phyloP scores from a whole-genome alignment of 2,888 invertebrate genomes.

The Elegia similella region DNA sequence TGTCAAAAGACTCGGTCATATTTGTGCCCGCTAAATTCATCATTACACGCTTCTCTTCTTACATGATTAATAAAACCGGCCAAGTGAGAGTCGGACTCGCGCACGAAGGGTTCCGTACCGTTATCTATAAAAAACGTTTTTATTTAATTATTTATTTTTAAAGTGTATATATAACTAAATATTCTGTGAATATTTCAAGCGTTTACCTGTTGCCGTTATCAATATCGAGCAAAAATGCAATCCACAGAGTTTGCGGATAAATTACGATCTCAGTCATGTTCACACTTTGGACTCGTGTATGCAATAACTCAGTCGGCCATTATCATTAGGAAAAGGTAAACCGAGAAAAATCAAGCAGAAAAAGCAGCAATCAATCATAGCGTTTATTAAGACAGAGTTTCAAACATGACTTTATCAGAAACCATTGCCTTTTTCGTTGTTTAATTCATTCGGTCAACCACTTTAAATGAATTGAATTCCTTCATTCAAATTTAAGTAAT shows the following conservation, averaged over 20 bases:
- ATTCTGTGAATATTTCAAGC: too few species aligned
- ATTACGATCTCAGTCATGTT: not conserved
- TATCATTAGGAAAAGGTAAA: not conserved
- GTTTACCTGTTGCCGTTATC: too few species aligned
- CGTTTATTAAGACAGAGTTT: not conserved
- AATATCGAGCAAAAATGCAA: too few species aligned
- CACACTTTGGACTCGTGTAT: not conserved
- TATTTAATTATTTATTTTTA: too few species aligned
- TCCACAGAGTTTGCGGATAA: not conserved
- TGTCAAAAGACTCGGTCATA: conserved; percentile 41
- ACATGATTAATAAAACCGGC: not conserved
- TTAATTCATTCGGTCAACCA: not conserved
- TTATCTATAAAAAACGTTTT: too few species aligned
- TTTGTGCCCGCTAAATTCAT: conserved; percentile 30
- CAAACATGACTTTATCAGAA: not conserved
- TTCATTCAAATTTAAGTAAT: too few species aligned
- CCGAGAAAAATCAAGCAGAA: not conserved
- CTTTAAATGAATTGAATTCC: not conserved
- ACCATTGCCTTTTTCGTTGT: not conserved
- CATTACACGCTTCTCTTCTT: conserved; percentile 5
- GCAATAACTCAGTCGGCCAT: not conserved
- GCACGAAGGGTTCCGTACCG: too few species aligned
- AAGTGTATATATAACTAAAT: too few species aligned
- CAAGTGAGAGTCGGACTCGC: too few species aligned
- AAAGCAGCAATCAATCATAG: not conserved